Evolutionary conservation across 37 sponge, comb jelly and placozoan species (phyloP), one percentile per base, ranked within the genome.

Genomic region (Agelas oroides): DNA sequence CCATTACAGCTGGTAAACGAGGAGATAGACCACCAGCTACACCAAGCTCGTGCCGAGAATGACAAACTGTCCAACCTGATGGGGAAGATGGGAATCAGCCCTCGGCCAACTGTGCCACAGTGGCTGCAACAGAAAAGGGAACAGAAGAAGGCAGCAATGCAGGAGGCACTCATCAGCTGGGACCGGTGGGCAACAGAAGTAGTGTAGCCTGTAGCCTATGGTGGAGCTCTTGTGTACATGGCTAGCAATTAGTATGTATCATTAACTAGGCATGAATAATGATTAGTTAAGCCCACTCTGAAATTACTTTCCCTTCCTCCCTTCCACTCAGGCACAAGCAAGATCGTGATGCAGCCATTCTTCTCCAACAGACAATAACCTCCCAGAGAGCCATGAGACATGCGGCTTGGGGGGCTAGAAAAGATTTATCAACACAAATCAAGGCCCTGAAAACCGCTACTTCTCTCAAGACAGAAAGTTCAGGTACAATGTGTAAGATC

Each of bases 91-190:
- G 92, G 92, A 2, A 35, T 86, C 28, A 68, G 64, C 58, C 74
- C 81, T 55, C 73, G 90, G 17, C 96, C 90, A 19, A 89, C 96
- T 21, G 96, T 95, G 41, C 83, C 92, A 20, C 87, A 95, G 59
- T 95, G 96, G 96, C 41, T 95, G 70, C 68, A 89, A 61, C 67
- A 73, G 66, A 95, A 95, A 77, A 57, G 87, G 23, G 69, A 88
- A 40, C 80, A 92, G 75, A 89, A 86, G 81, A 87, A 76, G 70
- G 36, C 58, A 23, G 71, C 89, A 23, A 14, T 92, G 59, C 93
- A 95, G 66, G 75, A 74, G 0, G 78, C 86, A 13, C 89, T 95
- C 68, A 70, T 88, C 8, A 77, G 65, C 23, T 95, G 96, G 96
- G 90, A 92, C 84, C 83, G 78, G 81, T n/a, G 63, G 63, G 27